Evolutionary conservation across 1,140 invertebrate genomes (phyloP).

Genomic region (Drosophila ambigua): DNA sequence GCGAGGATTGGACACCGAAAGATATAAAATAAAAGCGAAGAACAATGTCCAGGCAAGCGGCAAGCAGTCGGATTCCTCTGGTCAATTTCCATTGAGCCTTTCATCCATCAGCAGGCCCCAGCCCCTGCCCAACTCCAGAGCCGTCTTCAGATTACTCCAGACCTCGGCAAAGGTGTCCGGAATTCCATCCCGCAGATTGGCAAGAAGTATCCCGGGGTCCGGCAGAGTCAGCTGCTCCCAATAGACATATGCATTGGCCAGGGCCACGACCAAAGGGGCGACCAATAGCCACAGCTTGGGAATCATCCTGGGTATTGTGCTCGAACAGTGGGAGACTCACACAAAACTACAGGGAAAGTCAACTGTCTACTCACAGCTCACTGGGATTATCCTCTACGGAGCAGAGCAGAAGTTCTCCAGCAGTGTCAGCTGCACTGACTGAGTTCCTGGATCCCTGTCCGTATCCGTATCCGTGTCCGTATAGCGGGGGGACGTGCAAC

Average conservation of each 20-base stretch:
- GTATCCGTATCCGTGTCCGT: slow-evolving; percentile 2
- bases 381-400: slow-evolving; percentile 1
- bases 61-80: too few relatives aligned
- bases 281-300: slow-evolving; percentile 24
- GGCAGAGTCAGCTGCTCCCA: background rate
- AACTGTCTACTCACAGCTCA: background rate
- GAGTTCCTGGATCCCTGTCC: background rate
- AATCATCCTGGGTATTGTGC: slow-evolving; percentile 1
- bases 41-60: too few relatives aligned
- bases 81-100: too few relatives aligned
- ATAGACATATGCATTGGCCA: slow-evolving; percentile 19
- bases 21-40: too few relatives aligned
- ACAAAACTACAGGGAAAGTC: background rate
- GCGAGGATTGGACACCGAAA: background rate
- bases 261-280: slow-evolving; percentile 1
- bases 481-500: slow-evolving; percentile 25
- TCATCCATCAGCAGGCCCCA: too few relatives aligned
- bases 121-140: too few relatives aligned
- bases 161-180: too few relatives aligned
- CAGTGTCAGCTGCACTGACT: background rate
- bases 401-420: background rate
- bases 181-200: too few relatives aligned
- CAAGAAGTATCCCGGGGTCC: background rate
- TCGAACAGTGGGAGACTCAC: too few relatives aligned
- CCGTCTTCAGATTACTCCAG: too few relatives aligned